A percentile compares a stretch with the other conserved stretches of the same genome.
Evolutionary conservation across 2,888 invertebrate species (phyloP).

Genomic region (Phytoseiulus persimilis): DNA sequence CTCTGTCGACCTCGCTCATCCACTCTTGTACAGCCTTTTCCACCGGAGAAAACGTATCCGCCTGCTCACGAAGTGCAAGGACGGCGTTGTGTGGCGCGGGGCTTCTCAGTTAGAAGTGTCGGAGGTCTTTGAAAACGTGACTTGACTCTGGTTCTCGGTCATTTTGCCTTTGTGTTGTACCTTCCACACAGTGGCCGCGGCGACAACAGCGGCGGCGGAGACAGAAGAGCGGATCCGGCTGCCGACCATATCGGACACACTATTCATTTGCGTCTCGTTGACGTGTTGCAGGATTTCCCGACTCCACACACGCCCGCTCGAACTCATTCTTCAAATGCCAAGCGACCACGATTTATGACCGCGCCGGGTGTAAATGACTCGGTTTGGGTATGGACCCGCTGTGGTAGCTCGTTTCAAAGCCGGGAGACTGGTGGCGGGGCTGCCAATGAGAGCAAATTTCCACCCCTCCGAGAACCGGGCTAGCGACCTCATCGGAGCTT

Average conservation of each 20-base stretch:
- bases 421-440: too few species aligned
- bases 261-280: neutral
- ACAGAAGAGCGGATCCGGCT: neutral
- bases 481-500: too few species aligned
- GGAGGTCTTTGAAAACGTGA: slow-evolving; percentile 5
- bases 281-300: neutral
- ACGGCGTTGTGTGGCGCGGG: neutral
- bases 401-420: too few species aligned
- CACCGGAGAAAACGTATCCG: neutral
- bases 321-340: neutral
- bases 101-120: neutral
- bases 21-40: neutral
- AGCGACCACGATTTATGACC: neutral
- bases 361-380: neutral
- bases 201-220: neutral
- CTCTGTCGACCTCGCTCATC: neutral
- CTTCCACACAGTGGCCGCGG: neutral
- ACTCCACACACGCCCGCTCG: neutral
- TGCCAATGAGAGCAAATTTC: too few species aligned
- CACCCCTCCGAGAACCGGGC: too few species aligned
- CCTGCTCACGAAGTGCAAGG: neutral
- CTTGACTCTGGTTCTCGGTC: neutral
- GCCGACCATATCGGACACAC: neutral
- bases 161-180: neutral
- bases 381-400: neutral